phyloP scores from a whole-genome alignment of 2,113 vertebrate genomes.

The Taxidea taxus region DNA sequence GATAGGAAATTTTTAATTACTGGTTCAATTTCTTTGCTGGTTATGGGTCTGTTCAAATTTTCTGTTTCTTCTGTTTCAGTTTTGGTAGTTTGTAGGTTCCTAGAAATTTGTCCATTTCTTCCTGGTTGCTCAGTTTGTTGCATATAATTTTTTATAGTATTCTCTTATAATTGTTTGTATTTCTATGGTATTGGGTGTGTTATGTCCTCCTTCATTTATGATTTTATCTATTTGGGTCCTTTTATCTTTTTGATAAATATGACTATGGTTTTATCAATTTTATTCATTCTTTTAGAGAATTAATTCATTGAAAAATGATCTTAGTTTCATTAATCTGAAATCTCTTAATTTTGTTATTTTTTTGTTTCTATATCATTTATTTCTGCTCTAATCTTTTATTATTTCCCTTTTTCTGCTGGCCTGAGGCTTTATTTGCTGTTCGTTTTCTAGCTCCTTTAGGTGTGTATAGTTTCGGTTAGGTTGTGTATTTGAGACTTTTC shows the following conservation, averaged over 20 bases:
- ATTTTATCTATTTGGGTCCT: background rate
- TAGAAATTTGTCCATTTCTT: background rate
- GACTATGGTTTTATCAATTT: background rate
- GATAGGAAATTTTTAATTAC: background rate
- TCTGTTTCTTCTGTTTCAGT: background rate
- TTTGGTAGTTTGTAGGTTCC: background rate
- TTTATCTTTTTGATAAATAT: background rate
- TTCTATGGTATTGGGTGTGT: background rate
- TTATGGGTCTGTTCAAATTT: background rate
- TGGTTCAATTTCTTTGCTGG: background rate
- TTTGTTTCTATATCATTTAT: no score
- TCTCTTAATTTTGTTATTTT: no score
- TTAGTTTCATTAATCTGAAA: no score
- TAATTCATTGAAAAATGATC: no score
- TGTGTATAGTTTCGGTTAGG: no score
- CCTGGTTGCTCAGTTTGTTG: background rate
- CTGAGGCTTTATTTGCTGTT: no score
- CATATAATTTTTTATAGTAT: background rate
- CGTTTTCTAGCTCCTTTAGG: no score
- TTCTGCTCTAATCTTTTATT: no score
- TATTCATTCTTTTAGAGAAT: no score
- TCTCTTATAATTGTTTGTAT: background rate
- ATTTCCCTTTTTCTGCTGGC: no score
- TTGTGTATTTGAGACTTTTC: no score
- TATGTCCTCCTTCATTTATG: background rate